A percentile compares a stretch with the other conserved stretches of the same genome.
phyloP scores from a whole-genome alignment of 2,888 invertebrate species.

The Sphaerophoria rueppellii region DNA sequence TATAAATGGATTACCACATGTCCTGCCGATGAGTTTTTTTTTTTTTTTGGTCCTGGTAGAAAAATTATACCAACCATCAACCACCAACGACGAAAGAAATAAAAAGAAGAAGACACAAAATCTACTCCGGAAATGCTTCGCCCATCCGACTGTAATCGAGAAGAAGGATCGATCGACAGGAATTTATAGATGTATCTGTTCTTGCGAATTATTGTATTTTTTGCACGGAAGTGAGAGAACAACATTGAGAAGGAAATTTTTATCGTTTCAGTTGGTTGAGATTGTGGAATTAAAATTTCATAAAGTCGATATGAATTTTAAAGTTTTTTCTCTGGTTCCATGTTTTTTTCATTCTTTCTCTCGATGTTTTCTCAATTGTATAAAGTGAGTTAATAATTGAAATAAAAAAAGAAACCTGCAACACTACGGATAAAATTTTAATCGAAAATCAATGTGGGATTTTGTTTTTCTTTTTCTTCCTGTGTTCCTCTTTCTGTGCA shows the following conservation, averaged over 20 bases:
- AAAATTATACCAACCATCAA: slow-evolving; percentile 8
- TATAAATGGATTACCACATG: background rate
- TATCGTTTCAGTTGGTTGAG: slow-evolving; percentile 22
- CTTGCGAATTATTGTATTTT: background rate
- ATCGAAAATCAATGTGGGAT: slow-evolving; percentile 43
- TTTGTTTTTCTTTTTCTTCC: background rate
- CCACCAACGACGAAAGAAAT: background rate
- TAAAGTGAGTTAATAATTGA: slow-evolving; percentile 28
- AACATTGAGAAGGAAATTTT: slow-evolving; percentile 46
- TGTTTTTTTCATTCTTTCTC: background rate
- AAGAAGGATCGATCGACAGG: slow-evolving; percentile 20
- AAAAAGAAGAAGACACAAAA: slow-evolving; percentile 17
- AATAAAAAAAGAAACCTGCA: background rate
- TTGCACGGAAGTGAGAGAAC: background rate
- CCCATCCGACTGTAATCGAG: slow-evolving; percentile 19
- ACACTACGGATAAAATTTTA: slow-evolving; percentile 42
- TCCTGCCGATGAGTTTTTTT: background rate
- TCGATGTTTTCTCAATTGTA: background rate
- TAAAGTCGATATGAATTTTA: slow-evolving; percentile 47
- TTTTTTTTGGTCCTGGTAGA: slow-evolving; percentile 4
- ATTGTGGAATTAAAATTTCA: slow-evolving; percentile 57
- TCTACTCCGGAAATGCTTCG: slow-evolving; percentile 39
- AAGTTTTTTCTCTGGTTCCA: slow-evolving; percentile 7
- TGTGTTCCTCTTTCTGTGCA: background rate
- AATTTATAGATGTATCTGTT: slow-evolving; percentile 13